Evolutionary conservation across 2,888 invertebrate species (phyloP).

Genomic region (Lingula anatina): DNA sequence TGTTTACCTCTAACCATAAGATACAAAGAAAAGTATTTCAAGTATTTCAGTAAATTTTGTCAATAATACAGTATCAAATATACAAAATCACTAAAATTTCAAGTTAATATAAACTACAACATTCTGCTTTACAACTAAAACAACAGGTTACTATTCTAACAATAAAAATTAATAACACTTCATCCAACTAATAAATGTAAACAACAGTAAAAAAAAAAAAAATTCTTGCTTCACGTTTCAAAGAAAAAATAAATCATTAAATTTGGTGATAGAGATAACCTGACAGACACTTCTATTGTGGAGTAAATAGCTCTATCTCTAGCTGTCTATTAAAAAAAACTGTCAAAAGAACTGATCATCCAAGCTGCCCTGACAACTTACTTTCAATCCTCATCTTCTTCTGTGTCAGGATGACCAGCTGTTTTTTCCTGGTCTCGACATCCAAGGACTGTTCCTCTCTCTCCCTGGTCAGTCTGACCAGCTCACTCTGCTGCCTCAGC

Average conservation of each 20-base stretch:
- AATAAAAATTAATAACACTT: no score
- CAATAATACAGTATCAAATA: no score
- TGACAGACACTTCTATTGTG: background rate
- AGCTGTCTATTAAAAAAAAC: background rate
- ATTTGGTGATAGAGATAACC: background rate
- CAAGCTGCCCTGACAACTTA: conserved; percentile 13
- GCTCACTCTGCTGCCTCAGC: conserved; percentile 50
- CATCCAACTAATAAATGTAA: no score
- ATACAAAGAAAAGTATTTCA: no score
- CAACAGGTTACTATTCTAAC: no score
- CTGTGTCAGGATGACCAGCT: conserved; percentile 49
- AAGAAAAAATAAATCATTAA: no score
- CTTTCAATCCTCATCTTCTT: conserved; percentile 52
- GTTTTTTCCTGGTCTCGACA: conserved; percentile 44
- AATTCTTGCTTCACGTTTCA: no score
- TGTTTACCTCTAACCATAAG: no score
- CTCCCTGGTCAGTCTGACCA: conserved; percentile 45
- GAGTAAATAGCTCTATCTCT: background rate
- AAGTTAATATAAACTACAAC: no score
- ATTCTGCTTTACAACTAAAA: no score
- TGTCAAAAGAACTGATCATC: background rate
- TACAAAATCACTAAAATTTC: no score
- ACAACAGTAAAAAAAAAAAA: no score
- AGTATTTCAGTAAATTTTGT: background rate
- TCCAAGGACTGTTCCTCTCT: conserved; percentile 37